Conservation (phyloP, 2,797 vertebrate genomes). For the Lepidocolaptes lacrymiger region DNA sequence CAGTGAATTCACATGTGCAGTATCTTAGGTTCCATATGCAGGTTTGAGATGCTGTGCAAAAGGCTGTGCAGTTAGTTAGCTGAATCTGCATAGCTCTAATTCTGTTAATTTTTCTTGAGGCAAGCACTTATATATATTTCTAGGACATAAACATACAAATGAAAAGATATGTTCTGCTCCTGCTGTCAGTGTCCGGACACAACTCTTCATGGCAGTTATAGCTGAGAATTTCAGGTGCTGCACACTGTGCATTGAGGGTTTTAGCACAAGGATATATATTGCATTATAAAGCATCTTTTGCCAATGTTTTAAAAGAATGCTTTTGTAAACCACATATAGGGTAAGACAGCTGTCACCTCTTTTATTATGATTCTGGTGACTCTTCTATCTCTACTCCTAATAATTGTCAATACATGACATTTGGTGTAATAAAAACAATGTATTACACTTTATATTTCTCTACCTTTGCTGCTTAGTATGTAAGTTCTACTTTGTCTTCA, state of each 20-base stretch:
- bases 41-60: neutral
- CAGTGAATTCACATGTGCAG: neutral
- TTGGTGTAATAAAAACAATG: neutral
- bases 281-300: neutral
- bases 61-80: neutral
- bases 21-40: neutral
- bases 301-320: neutral
- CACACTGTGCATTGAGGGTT: neutral
- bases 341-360: neutral
- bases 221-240: neutral
- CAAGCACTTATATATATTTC: neutral
- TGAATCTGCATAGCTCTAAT: constrained; percentile 5
- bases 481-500: neutral
- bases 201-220: neutral
- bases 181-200: neutral
- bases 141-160: neutral
- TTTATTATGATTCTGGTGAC: neutral
- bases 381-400: neutral
- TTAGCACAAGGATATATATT: neutral
- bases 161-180: neutral
- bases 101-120: neutral
- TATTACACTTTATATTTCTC: neutral
- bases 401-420: no score
- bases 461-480: neutral
- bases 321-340: neutral